Base-by-base conservation (phyloP, 2,888 invertebrate species). In the Agriopis marginaria region DNA sequence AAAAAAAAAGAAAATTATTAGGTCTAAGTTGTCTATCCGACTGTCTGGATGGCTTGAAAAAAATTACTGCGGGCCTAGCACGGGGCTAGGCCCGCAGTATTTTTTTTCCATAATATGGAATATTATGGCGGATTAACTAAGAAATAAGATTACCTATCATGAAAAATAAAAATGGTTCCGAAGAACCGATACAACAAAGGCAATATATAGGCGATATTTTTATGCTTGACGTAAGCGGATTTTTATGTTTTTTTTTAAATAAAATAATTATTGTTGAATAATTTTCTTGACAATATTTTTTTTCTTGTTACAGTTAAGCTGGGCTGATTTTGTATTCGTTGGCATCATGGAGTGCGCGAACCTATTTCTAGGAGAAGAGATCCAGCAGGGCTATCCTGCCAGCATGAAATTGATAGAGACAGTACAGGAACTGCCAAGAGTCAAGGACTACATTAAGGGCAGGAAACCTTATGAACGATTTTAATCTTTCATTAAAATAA, bases 261-360 rank as follows among this genome's bases (percentile, higher is more conserved):
- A 40, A 40, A 40, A 40, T 45, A 6, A 50, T 7, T 50, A 50
- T 50, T n/a, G 17, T 5, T 7, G 11, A 0, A 4, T 6, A 50
- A 17, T 32, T 54, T 70, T 59, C 81, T 83, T 59, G 50, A 70
- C n/a, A n/a, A n/a, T n/a, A 56, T 82, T 84, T 23, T 23, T 23
- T 23, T 23, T 23, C 17, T 23, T 23, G 17, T 23, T 23, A 39
- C 81, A 92, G 92, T 65, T 92, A 40, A 84, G 85, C 63, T 93
- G 93, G 93, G 92, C 85, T 6, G 93, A 93, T 72, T 92, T 92
- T 71, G 71, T 90, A 17, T 78, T 93, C 0, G 83, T 89, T 8
- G 90, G 89, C 0, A 82, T 91, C 49, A 79, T 91, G 0, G 93
- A 93, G 66, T 79, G 86, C 0, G 76, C 77, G 0, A 84, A 89